Base-by-base conservation (phyloP, 2,888 invertebrate genomes). In the Eilema depressum region DNA sequence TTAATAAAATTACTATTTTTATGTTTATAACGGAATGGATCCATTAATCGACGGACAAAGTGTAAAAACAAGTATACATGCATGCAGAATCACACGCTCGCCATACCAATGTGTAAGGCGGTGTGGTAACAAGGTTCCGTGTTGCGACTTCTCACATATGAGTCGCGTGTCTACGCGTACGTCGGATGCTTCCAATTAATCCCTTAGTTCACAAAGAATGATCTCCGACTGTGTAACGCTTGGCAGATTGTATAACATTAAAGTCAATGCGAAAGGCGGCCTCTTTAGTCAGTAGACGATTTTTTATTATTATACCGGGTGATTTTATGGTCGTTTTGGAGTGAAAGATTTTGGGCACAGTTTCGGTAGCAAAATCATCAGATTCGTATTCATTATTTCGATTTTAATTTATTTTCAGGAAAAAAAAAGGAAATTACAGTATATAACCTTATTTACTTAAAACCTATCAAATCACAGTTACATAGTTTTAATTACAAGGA, bases 121-220 rank as follows among this genome's bases (percentile, higher is more conserved):
- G 74, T 68, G 60, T 69, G 62, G 70, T 79, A 79, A 84, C 86
- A 83, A 82, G 76, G 83, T 78, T 83, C 85, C 84, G 83, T 79
- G 82, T 84, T 78, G 10, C 20, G 75, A 75, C 75, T 76, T 63
- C 72, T 78, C 71, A 72, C 76, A 83, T 75, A 84, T 84, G 79
- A 82, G 84, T 79, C 78, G 79, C 74, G 63, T 75, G 78, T 80
- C 70, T 78, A 76, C 83, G 74, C 82, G 79, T 82, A 80, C 85
- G 11, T 81, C 79, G 85, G 87, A 88, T 83, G 83, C 76, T 76
- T 82, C 81, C 85, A 86, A 87, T 88, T 88, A 87, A 74, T 75
- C 75, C 77, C 75, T 80, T 73, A 76, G 75, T 75, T 74, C 68
- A 66, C 67, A 63, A 63, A 72, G 67, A 78, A 83, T 78, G 80